Evolutionary conservation across 1,140 invertebrate genomes (phyloP), one percentile per base, ranked within the genome.

Genomic region (Megalopta genalis): DNA sequence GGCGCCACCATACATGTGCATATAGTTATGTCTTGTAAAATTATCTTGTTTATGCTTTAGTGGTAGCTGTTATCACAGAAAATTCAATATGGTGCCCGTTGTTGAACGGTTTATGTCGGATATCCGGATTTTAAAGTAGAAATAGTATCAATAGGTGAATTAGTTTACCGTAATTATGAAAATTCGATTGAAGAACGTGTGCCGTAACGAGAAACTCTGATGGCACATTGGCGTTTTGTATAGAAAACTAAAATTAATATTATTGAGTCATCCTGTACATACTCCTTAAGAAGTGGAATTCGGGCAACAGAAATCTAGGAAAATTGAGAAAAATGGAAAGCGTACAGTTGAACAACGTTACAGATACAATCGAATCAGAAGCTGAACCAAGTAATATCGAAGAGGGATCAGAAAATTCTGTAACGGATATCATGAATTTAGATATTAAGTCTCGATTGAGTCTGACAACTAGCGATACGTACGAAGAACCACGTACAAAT

Each of bases 11-110:
- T 32, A 32, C 32, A 32, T 4, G n/a, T n/a, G 32, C 32, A 32
- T 32, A 32, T 12, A 9, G 54, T n/a, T 57, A 21, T 5, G 0
- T 37, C 23, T 79, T 12, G 12, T 12, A 49, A 49, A 32, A 49
- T 77, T 16, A 32, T 68, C n/a, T n/a, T 49, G 59, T 68, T 70
- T 71, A 42, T 73, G 77, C 59, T 63, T 63, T 25, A 68, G 8
- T 64, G 59, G 14, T 18, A 76, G 60, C 46, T 67, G 60, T 84
- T 37, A 82, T 49, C 27, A 60, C 21, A 80, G 76, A 86, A 90
- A 89, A 90, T 90, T 85, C 88, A 91, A 91, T 88, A 92, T 91
- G 90, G 91, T 90, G 89, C 84, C 86, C 23, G 49, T 90, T 64
- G 81, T 86, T 77, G 67, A 87, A 77, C 80, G 83, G 73, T 88